Conservation (phyloP, 2,113 vertebrate species). For the Stictonetta naevosa region DNA sequence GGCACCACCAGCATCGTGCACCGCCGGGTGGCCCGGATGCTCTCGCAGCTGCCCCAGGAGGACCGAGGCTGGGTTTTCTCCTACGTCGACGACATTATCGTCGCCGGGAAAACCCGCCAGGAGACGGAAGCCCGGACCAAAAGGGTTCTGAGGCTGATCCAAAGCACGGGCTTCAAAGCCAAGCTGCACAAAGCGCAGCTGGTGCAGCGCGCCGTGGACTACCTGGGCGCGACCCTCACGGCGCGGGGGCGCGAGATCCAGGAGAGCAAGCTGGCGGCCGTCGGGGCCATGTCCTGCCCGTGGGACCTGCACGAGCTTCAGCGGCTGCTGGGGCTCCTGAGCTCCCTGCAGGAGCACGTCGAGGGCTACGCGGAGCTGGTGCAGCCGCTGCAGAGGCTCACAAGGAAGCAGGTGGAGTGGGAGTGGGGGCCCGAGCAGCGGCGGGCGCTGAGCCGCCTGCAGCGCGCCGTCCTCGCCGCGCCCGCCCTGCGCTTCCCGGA, state of each 20-base stretch:
- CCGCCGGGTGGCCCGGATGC: not conserved
- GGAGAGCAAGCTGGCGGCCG: not conserved
- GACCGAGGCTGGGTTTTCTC: not conserved
- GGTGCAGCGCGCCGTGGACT: not conserved
- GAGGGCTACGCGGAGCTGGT: not conserved
- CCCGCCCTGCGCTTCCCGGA: not conserved
- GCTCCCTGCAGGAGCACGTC: fast-evolving
- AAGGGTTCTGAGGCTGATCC: not conserved
- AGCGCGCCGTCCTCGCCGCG: fast-evolving
- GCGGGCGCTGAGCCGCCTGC: fast-evolving
- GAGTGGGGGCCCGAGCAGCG: not conserved
- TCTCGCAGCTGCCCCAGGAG: not conserved
- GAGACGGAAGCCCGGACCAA: not conserved
- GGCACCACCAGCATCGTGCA: not conserved
- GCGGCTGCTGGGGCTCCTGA: not conserved
- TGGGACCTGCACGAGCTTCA: fast-evolving
- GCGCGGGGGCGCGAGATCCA: not conserved
- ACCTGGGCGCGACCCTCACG: not conserved
- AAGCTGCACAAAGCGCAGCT: not conserved
- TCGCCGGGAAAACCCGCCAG: not conserved
- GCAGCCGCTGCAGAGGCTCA: not conserved
- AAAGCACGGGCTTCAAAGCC: not conserved
- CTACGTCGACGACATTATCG: not conserved
- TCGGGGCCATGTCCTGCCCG: fast-evolving
- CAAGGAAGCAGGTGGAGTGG: fast-evolving